Base-by-base conservation (phyloP, 1,140 invertebrate species). In the Battus philenor region DNA sequence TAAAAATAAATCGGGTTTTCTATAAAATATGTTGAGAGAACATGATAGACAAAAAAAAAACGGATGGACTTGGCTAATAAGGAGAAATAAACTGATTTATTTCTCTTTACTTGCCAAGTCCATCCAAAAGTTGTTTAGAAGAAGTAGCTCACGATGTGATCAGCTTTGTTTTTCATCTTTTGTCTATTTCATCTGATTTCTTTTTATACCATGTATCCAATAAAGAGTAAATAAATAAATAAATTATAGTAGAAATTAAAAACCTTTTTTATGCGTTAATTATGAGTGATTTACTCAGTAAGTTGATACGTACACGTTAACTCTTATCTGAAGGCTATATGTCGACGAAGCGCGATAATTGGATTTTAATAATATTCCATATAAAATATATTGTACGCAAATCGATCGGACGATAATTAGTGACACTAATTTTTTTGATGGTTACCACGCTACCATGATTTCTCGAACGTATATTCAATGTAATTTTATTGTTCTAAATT, bases 351-450 rank as follows among this genome's bases (percentile, higher is more conserved):
- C 7, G 7, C 20, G 20, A 7, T 22, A 3, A 3, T 22, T 22
- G 7, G 7, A 4, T 20, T 38, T 38, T 38, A 38, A 38, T 24
- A 10, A 9, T 39, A 26, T 26, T 39, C 9, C 36, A 39, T 39
- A 39, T 24, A 39, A 39, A 39, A 26, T 39, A 39, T 13, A 9
- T 39, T 39, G n/a, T 39, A 26, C 10, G 22, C 36, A 39, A 24
- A 26, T 39, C 20, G 36, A 26, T 39, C 18, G 36, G n/a, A 39
- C 17, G 17, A 22, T 22, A 36, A 36, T 39, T 24, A 27, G 36
- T 39, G 36, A 12, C 10, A 15, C 13, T 39, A 39, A 26, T 39
- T 26, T 39, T 39, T 39, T 39, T 12, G 36, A 15, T 12, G n/a
- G 3, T 36, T 11, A 6, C 10, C 2, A 15, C 10, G 9, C 16